These are phyloP conservation scores for Muscicapa striata DNA, from an alignment of 2,797 vertebrate species.

Conservation along the genomic window DNA sequence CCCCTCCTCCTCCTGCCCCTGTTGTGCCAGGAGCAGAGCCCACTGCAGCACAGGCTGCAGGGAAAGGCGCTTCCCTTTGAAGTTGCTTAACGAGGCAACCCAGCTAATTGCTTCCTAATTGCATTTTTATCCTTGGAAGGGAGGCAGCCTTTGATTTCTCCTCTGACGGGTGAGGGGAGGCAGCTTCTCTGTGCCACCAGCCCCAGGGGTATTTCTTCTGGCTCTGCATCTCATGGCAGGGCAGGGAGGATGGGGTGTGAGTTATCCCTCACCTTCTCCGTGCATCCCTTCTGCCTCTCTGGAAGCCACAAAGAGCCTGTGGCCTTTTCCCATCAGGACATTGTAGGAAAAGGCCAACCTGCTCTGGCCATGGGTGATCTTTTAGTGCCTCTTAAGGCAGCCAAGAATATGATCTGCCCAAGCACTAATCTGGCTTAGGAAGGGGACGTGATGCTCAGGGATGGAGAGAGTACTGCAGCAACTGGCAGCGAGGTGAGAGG, in stretches of 20 bases:
- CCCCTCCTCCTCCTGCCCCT: constrained; percentile 18
- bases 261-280: neutral
- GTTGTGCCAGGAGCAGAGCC: constrained; percentile 61
- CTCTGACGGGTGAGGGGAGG: constrained; percentile 13
- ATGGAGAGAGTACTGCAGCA: neutral
- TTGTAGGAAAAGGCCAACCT: neutral
- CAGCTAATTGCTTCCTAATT: constrained; percentile 75
- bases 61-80: constrained; percentile 66
- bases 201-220: neutral
- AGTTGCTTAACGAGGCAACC: constrained; percentile 68
- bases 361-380: neutral
- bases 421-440: neutral
- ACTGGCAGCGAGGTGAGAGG: accelerated
- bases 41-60: neutral
- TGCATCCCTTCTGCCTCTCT: neutral
- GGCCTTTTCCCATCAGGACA: neutral
- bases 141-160: constrained; percentile 71
- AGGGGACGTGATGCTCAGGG: neutral
- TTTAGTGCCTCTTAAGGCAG: neutral
- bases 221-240: neutral
- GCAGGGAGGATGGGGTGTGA: neutral
- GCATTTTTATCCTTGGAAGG: constrained; percentile 61
- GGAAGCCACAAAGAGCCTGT: neutral
- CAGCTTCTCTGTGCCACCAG: neutral
- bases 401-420: neutral